These are phyloP conservation scores for Lepus townsendii DNA, from an alignment of 2,797 vertebrate species.

Conservation along the genomic window DNA sequence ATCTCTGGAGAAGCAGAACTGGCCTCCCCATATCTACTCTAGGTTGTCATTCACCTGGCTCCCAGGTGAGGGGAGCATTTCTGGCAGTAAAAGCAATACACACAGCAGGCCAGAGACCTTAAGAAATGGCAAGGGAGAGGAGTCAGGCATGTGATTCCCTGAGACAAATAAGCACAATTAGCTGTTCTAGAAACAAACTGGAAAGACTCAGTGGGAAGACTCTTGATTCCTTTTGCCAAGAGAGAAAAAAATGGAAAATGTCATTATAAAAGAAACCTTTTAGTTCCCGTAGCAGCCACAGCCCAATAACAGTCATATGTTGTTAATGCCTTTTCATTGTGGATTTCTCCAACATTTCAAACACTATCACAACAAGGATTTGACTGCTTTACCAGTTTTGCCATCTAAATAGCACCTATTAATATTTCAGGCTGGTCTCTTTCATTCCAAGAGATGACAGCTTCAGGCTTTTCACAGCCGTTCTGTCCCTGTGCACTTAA, in stretches of 20 bases:
- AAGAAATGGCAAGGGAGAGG: constrained; percentile 67
- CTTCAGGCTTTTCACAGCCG: neutral
- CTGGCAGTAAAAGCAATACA: constrained; percentile 62
- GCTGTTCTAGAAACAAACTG: constrained; percentile 68
- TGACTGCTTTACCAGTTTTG: constrained; percentile 30
- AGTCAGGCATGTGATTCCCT: constrained; percentile 61
- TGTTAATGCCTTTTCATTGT: constrained; percentile 42
- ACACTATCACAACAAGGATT: constrained; percentile 27
- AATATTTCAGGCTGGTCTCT: constrained; percentile 45
- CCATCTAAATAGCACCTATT: neutral
- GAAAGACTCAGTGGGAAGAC: constrained; percentile 71
- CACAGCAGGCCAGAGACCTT: constrained; percentile 64
- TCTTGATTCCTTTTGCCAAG: constrained; percentile 52
- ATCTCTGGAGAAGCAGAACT: constrained; percentile 45
- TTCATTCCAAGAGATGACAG: constrained; percentile 29
- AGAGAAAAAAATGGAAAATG: constrained; percentile 65
- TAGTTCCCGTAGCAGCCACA: constrained; percentile 24
- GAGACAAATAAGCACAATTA: constrained; percentile 78
- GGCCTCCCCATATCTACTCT: constrained; percentile 27
- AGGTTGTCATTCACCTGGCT: constrained; percentile 71
- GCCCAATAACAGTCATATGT: neutral
- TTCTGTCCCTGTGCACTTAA: neutral
- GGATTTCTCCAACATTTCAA: constrained; percentile 57
- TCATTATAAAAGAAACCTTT: constrained; percentile 65
- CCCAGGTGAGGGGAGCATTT: constrained; percentile 66